These are phyloP conservation scores for Neelides folsomi DNA, from an alignment of 2,888 invertebrate species.

Conservation along the genomic window DNA sequence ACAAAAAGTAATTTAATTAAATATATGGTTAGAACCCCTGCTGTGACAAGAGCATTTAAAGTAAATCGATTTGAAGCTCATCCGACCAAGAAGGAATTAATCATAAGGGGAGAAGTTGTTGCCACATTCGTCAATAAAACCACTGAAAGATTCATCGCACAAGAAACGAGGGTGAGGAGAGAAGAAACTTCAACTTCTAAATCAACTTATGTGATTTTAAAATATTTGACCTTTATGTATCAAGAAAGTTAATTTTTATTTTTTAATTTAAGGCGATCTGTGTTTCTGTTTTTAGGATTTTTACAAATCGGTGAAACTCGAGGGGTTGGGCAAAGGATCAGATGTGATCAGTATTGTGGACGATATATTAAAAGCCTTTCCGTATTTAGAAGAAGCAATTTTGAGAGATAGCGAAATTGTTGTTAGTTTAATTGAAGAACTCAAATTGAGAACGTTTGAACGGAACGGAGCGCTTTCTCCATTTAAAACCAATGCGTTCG, in stretches of 20 bases:
- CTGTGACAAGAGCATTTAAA: constrained; percentile 28
- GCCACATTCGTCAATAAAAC: constrained; percentile 19
- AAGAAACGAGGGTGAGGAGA: constrained; percentile 26
- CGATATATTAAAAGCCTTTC: constrained; percentile 74
- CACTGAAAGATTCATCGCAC: constrained; percentile 21
- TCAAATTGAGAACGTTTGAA: constrained; percentile 21
- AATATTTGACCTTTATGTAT: constrained; percentile 1
- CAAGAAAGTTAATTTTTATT: constrained; percentile 1
- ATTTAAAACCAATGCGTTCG: constrained; percentile 12
- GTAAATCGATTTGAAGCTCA: constrained; percentile 28
- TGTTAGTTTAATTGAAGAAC: constrained; percentile 6
- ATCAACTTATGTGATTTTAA: background rate
- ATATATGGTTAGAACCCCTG: constrained; percentile 1
- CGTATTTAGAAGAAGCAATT: constrained; percentile 52
- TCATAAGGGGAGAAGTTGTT: constrained; percentile 27
- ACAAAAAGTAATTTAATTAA: no score
- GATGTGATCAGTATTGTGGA: constrained; percentile 64
- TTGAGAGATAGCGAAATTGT: constrained; percentile 3
- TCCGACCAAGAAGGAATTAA: constrained; percentile 20
- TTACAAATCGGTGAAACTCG: constrained; percentile 68
- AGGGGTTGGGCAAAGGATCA: constrained; percentile 62
- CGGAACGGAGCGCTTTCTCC: constrained; percentile 22
- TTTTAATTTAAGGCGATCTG: background rate
- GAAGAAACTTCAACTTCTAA: no score
- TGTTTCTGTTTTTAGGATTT: constrained; percentile 46